Evolutionary conservation across 2,113 vertebrate species (phyloP).

Genomic region (Dinomys branickii): DNA sequence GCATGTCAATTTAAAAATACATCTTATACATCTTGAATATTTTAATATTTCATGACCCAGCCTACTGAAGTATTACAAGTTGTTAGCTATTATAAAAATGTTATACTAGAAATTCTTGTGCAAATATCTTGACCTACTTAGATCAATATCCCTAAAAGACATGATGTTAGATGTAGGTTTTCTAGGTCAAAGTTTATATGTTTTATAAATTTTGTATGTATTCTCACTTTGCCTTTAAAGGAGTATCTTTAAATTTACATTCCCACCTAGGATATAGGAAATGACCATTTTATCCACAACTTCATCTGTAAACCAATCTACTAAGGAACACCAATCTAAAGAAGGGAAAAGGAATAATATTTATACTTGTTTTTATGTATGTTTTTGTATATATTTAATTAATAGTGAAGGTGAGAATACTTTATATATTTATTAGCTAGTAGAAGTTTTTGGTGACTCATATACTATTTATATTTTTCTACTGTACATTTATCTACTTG

Average conservation of each 20-base stretch:
- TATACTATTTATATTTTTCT: neutral
- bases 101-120: neutral
- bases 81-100: neutral
- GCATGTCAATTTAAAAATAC: neutral
- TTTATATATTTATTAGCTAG: neutral
- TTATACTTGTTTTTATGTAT: neutral
- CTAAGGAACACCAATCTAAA: neutral
- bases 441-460: neutral
- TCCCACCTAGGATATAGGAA: fast-evolving
- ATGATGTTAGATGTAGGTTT: neutral
- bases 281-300: neutral
- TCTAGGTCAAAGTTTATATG: neutral
- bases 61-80: neutral
- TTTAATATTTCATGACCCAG: neutral
- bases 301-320: neutral
- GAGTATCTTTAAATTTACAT: neutral
- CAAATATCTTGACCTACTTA: neutral
- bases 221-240: neutral
- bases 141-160: neutral
- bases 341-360: neutral
- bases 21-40: neutral
- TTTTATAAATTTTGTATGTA: neutral
- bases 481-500: neutral
- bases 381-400: neutral
- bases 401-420: neutral